Conservation (phyloP, 2,113 vertebrate species). For the Paramisgurnus dabryanus region DNA sequence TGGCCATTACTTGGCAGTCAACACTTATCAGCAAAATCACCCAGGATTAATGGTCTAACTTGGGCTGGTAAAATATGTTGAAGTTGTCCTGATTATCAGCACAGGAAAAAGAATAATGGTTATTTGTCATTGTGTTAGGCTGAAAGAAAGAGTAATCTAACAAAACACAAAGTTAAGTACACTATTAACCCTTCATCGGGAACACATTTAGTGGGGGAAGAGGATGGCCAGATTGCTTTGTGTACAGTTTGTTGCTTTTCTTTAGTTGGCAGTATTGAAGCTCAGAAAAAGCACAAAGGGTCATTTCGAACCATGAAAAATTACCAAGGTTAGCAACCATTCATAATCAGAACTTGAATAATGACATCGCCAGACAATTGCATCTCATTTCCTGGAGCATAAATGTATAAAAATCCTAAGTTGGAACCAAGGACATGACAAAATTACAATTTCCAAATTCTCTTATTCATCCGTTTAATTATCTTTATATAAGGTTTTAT, state of each 20-base stretch:
- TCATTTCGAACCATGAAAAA: conserved; percentile 17
- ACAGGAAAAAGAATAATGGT: conserved; percentile 97
- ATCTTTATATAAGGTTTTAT: background rate
- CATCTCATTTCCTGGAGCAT: conserved; percentile 14
- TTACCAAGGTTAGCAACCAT: conserved; percentile 24
- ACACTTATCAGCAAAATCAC: conserved; percentile 95
- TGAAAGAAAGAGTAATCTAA: conserved; percentile 87
- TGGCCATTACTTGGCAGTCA: conserved; percentile 97
- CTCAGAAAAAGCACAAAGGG: conserved; percentile 1
- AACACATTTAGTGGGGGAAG: conserved; percentile 44
- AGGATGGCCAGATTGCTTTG: conserved; percentile 48
- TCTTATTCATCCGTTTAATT: background rate
- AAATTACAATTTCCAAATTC: background rate
- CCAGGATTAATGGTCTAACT: conserved; percentile 99
- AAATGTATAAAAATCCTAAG: background rate
- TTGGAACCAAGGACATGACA: conserved; percentile 15
- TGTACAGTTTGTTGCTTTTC: conserved; percentile 23
- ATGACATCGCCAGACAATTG: background rate
- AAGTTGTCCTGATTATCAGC: conserved; percentile 99
- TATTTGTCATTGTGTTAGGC: conserved; percentile 98
- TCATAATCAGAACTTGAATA: background rate
- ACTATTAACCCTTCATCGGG: conserved; percentile 86
- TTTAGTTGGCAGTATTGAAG: conserved; percentile 9
- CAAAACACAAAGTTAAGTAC: conserved; percentile 75
- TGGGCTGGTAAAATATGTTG: conserved; percentile 96